Evolutionary conservation across 2,888 invertebrate genomes (phyloP), one percentile per base, ranked within the genome.

Genomic region (Hemistola chrysoprasaria): DNA sequence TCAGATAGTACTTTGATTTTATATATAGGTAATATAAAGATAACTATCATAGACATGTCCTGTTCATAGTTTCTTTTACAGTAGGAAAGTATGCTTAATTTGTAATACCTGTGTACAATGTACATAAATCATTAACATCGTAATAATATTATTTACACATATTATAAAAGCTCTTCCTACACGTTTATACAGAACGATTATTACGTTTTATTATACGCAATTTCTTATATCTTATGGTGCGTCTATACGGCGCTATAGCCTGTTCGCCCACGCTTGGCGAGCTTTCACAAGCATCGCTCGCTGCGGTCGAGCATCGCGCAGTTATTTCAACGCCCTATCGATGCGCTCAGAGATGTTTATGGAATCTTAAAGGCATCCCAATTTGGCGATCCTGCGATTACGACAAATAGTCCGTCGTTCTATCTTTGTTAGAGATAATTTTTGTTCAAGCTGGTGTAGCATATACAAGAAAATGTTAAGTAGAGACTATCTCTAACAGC

Each of bases 221-320:
- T 20, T 11, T 10, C 33, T 37, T 31, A 7, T 35, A 26, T 2
- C 23, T 39, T 44, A 29, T 11, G 40, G 6, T 21, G 39, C 27
- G 11, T 40, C 32, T 36, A 27, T 37, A 36, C 37, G 66, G 77
- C 74, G 78, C 78, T 77, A 65, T 61, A 70, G 65, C 84, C 61
- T 56, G 86, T 83, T 69, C 85, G 73, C 85, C 86, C 83, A 85
- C 87, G 78, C 83, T 74, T 73, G 74, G 63, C 70, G 59, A 67
- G 83, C 85, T 86, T 86, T 86, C 86, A 82, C 84, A 79, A 80
- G 69, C 66, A 62, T 51, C 64, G 68, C 68, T 62, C 53, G 66
- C 60, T 49, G 46, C 56, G 49, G 50, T 47, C 44, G 50, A 56
- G 11, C 32, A 29, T 33, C 33, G 23, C 39, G 28, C 50, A 42